Base-by-base conservation (phyloP, 1,140 invertebrate genomes). In the Hycleus phaleratus region DNA sequence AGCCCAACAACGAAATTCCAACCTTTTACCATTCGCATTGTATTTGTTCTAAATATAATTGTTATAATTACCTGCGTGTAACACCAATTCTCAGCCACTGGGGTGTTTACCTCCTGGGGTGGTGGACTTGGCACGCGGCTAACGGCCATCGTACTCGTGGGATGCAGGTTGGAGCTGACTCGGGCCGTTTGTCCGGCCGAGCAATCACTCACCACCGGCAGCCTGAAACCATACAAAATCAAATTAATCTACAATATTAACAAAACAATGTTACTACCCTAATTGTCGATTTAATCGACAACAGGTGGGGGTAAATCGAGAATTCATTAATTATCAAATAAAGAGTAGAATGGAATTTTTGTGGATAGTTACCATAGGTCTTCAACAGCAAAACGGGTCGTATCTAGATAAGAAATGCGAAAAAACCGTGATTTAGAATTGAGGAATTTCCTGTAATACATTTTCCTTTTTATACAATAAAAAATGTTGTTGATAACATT, bases 61-160 rank as follows among this genome's bases (percentile, higher is more conserved):
- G 6, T 39, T 39, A 7, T 39, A n/a, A 75, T 79, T 78, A 94
- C 91, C 87, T 94, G 91, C 73, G 92, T 95, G 74, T 94, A 94
- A 83, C 91, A 95, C 92, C 92, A 95, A 78, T 94, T 95, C 77
- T 95, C 92, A 45, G 91, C 91, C 59, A 95, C 91, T 68, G 91
- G 91, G 70, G 91, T 93, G 79, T 91, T 91, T 72, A 88, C 88
- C 85, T 93, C 91, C 72, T 88, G 87, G 69, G 91, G 84, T 68
- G 87, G 86, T 73, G 91, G 91, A 80, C 88, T 91, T 66, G 91
- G 90, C 72, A 93, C 90, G 70, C 91, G 85, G 76, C 89, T 91
- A 74, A 93, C 88, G 77, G 90, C 89, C 90, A 92, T 92, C 78
- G 86, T 88, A 75, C 79, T 84, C 72, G 78, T 78, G 72, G 77